Conservation (phyloP, 2,888 invertebrate species). For the Leucania comma region DNA sequence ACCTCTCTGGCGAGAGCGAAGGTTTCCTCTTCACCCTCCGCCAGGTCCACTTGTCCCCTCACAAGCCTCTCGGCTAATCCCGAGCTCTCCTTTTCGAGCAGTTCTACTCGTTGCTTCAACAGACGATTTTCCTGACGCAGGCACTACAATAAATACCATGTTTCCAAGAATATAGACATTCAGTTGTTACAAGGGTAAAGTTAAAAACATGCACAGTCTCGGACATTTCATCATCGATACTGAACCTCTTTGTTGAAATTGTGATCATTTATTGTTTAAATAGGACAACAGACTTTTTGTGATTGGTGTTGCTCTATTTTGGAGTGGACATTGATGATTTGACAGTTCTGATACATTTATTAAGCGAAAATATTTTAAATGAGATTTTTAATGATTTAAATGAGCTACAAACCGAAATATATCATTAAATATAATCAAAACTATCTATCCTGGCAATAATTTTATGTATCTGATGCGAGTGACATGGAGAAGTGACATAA, state of each 20-base stretch:
- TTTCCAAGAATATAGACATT: conserved; percentile 60
- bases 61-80: conserved; percentile 98
- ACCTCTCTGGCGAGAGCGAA: conserved; percentile 96
- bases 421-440: no score
- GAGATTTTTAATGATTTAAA: no score
- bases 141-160: conserved; percentile 77
- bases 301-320: background rate
- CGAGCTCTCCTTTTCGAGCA: conserved; percentile 98
- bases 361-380: background rate
- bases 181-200: conserved; percentile 49
- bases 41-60: conserved; percentile 97
- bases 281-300: background rate
- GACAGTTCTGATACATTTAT: background rate
- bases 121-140: conserved; percentile 98
- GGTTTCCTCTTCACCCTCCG: conserved; percentile 98
- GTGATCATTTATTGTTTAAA: background rate
- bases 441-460: no score
- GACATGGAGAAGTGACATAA: no score
- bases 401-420: no score
- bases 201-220: conserved; percentile 12
- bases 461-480: no score
- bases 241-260: background rate
- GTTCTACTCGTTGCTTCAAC: conserved; percentile 98
- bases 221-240: conserved; percentile 7
- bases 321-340: background rate